Evolutionary conservation across 92 coral and sea anemone genomes (phyloP), one percentile per base, ranked within the genome.

Genomic region (Nematostella vectensis): DNA sequence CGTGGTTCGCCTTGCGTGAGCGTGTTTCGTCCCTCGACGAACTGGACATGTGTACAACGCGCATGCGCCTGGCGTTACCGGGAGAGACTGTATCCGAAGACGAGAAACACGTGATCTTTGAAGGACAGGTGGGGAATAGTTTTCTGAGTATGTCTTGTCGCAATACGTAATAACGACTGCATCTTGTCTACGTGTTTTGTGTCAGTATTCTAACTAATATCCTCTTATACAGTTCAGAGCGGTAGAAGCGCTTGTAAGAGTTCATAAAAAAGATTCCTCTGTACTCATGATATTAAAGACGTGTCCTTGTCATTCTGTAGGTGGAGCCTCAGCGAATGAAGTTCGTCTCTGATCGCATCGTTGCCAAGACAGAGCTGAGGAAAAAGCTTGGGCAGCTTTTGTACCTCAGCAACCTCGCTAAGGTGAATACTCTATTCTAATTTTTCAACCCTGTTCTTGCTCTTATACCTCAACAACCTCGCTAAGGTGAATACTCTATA

Each of bases 11-110:
- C 0, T 71, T 87, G 42, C 84, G 84, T 13, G 88, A 86, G 70
- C 83, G 85, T n/a, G 77, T 91, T 6, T 78, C 93, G 15, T 79
- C 85, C 4, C 64, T 86, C 31, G 98, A 91, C 58, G 98, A 91
- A 49, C 66, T 91, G 47, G 98, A 87, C 50, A 91, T 91, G 98
- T 91, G 98, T 48, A 85, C 98, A 6, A 85, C 87, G 49, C 79
- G 95, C 30, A 70, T 91, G 33, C 77, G 96, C 21, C 42, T 85
- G 22, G 75, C 74, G 75, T 64, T 75, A 25, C 91, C 93, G 31
- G 91, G 95, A 21, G 98, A 91, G 61, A 67, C 54, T 27, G 67
- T 65, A 2, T 31, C 68, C 36, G 96, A 91, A 6, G 65, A 85
- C 49, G 77, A 77, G 24, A 63, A 59, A 11, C 84, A 91, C 30